phyloP scores from a whole-genome alignment of 2,888 invertebrate species.

The Phragmatobia fuliginosa region DNA sequence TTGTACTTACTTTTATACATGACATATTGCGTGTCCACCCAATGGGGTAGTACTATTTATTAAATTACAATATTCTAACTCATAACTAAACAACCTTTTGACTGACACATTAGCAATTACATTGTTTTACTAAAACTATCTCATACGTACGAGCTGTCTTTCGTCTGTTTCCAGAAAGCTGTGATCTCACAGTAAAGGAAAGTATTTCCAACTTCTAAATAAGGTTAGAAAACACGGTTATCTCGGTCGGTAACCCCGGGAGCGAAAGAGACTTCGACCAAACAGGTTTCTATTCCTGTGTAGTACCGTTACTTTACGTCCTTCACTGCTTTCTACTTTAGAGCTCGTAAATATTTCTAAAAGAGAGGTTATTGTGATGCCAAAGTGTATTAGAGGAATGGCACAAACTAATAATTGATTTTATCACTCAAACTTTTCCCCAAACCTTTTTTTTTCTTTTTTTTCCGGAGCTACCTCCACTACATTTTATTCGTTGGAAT shows the following conservation, averaged over 20 bases:
- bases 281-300: slow-evolving; percentile 46
- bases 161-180: background rate
- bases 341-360: background rate
- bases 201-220: slow-evolving; percentile 21
- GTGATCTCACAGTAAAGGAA: slow-evolving; percentile 11
- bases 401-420: too few relatives aligned
- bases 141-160: background rate
- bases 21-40: too few relatives aligned
- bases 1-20: too few relatives aligned
- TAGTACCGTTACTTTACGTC: slow-evolving; percentile 25
- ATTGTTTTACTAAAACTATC: too few relatives aligned
- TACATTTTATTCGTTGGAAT: too few relatives aligned
- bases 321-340: slow-evolving; percentile 39
- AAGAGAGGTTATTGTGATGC: background rate
- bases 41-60: too few relatives aligned
- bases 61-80: too few relatives aligned
- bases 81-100: too few relatives aligned
- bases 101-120: too few relatives aligned
- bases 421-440: background rate
- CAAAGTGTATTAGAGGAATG: too few relatives aligned
- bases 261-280: slow-evolving; percentile 38
- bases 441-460: too few relatives aligned
- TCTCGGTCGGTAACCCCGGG: slow-evolving; percentile 52
- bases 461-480: too few relatives aligned
- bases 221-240: slow-evolving; percentile 10